Base-by-base conservation (phyloP, 1,140 invertebrate genomes). In the Adoxophyes honmai region DNA sequence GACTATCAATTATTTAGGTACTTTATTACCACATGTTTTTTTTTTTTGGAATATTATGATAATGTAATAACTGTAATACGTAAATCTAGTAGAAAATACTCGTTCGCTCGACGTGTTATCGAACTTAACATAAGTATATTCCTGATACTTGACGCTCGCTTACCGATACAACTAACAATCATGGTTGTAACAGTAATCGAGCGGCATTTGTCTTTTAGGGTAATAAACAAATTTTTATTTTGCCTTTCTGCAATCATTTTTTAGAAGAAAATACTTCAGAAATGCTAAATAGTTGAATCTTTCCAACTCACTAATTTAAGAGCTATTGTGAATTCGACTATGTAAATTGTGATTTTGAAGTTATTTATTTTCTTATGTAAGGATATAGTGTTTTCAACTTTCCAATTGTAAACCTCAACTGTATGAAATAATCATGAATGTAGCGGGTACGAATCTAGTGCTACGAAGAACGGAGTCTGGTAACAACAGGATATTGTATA, bases 221-320 rank as follows among this genome's bases (percentile, higher is more conserved):
- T 84, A 77, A 73, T 70, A 62, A 68, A 65, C 56, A 67, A 69
- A 78, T 70, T 62, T 66, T 44, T 62, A 71, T 73, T 74, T 68
- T 66, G 70, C 68, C 66, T 77, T 80, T 83, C 76, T 81, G 70
- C 76, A 86, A 84, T 86, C 76, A 84, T 83, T 86, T 84, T 77
- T 80, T 80, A 59, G 64, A 69, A 65, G 64, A 60, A 77, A 83
- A 76, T 80, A 80, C 73, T 79, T 75, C 75, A 75, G 71, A 78
- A 78, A 77, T 73, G 70, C 71, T 76, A 18, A 16, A 60, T 70
- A 69, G 77, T 77, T 67, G 68, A 59, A 60, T 67, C 16, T 18
- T 38, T 28, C 21, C 21, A 38, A 16, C 51, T 52, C 42, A 53
- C 51, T 57, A 9, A 59, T 53, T 44, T 38, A 48, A 42, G 10